Evolutionary conservation across 2,113 vertebrate genomes (phyloP).

Genomic region (Steatornis caripensis): DNA sequence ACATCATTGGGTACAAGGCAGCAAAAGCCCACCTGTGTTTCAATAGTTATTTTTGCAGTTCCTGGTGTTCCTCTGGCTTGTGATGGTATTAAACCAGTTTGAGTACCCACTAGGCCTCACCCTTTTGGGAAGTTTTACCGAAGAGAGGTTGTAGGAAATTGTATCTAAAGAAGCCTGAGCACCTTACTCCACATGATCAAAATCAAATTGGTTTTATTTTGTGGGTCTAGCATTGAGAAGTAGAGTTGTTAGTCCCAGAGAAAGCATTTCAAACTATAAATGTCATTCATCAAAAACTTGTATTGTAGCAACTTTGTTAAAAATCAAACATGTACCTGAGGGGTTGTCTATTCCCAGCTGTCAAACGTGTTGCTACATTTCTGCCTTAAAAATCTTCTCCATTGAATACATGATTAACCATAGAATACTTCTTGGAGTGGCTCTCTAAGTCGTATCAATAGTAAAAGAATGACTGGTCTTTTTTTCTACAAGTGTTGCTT

Average conservation of each 20-base stretch:
- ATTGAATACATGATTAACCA: background rate
- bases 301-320: background rate
- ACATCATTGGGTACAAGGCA: background rate
- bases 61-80: background rate
- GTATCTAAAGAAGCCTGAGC: background rate
- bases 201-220: background rate
- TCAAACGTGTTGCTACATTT: background rate
- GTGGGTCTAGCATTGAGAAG: background rate
- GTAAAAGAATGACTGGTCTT: background rate
- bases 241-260: background rate
- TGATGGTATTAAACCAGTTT: background rate
- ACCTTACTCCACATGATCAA: background rate
- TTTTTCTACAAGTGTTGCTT: background rate
- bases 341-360: background rate
- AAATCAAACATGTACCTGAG: background rate
- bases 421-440: background rate
- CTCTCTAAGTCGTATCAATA: background rate
- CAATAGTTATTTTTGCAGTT: background rate
- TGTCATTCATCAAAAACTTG: background rate
- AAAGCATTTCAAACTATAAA: background rate
- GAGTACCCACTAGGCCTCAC: rapidly evolving
- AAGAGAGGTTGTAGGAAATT: background rate
- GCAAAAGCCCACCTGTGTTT: background rate
- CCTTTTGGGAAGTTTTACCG: background rate
- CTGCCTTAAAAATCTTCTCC: background rate